These are phyloP conservation scores for Rhinichthys osculus DNA, from an alignment of 2,797 vertebrate species.

Conservation along the genomic window DNA sequence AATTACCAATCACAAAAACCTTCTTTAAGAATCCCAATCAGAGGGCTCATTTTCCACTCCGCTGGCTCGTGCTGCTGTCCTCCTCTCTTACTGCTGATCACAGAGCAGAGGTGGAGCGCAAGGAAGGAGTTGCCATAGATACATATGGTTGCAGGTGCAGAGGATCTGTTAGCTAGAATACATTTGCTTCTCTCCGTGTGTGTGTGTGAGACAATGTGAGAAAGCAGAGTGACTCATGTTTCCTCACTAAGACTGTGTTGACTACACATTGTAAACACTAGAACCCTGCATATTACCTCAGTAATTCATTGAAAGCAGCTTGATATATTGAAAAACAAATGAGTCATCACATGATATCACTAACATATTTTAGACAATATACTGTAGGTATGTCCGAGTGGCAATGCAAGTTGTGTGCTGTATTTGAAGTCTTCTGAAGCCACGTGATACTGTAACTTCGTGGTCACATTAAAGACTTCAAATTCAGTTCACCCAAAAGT, in stretches of 20 bases:
- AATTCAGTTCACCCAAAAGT: too few relatives aligned
- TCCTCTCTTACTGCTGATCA: conserved; percentile 59
- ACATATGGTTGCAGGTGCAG: conserved; percentile 67
- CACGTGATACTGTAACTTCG: not conserved
- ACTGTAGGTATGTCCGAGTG: not conserved
- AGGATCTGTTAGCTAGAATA: conserved; percentile 52
- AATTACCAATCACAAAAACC: conserved; percentile 75
- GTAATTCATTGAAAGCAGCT: not conserved
- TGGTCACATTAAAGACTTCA: not conserved
- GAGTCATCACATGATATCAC: not conserved
- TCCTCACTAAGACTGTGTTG: not conserved
- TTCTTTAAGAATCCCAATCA: conserved; percentile 78
- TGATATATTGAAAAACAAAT: not conserved
- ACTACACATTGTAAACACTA: not conserved
- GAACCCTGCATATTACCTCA: not conserved
- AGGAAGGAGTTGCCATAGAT: conserved; percentile 66
- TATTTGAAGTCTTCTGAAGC: not conserved
- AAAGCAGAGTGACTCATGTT: conserved; percentile 23
- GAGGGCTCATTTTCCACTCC: conserved; percentile 79
- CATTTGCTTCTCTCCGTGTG: not conserved
- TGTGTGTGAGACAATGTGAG: not conserved
- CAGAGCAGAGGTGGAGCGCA: conserved; percentile 66
- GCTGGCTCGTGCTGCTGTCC: conserved; percentile 63
- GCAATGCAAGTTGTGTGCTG: not conserved
- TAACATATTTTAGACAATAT: not conserved